Conservation (phyloP, 2,888 invertebrate species). For the Frankliniella intonsa region DNA sequence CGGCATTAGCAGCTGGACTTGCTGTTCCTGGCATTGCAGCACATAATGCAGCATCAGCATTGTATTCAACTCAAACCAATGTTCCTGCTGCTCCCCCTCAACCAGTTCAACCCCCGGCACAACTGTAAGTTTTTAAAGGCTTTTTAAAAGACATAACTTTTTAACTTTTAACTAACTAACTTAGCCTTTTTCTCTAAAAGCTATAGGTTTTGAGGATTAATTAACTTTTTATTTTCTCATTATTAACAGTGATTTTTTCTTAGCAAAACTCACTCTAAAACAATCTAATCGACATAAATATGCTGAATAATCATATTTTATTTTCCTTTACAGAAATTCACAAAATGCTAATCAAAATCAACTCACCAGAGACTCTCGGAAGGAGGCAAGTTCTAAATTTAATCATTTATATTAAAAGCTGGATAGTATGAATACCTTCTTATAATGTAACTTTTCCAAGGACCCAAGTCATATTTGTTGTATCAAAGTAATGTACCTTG, state of each 20-base stretch:
- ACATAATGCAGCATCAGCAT: not conserved
- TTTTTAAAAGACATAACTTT: no score
- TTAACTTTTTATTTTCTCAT: no score
- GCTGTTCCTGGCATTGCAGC: not conserved
- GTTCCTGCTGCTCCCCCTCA: conserved; percentile 40
- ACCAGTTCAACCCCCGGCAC: conserved; percentile 45
- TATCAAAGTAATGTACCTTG: no score
- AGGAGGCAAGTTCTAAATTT: not conserved
- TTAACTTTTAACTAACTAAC: no score
- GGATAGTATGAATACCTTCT: not conserved
- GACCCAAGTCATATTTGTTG: no score
- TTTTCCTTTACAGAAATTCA: not conserved
- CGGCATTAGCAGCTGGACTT: not conserved
- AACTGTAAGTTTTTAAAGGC: no score
- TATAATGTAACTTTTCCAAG: no score
- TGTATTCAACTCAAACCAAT: not conserved
- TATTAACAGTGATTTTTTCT: no score
- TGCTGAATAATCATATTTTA: conserved; percentile 37
- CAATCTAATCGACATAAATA: no score
- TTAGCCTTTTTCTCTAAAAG: no score
- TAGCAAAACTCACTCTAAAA: no score
- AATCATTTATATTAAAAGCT: not conserved
- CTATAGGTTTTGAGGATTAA: no score
- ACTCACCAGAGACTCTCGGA: conserved; percentile 39
- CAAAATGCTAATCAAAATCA: conserved; percentile 48